phyloP scores from a whole-genome alignment of 1,140 invertebrate species.

The Medauroidea extradentata region DNA sequence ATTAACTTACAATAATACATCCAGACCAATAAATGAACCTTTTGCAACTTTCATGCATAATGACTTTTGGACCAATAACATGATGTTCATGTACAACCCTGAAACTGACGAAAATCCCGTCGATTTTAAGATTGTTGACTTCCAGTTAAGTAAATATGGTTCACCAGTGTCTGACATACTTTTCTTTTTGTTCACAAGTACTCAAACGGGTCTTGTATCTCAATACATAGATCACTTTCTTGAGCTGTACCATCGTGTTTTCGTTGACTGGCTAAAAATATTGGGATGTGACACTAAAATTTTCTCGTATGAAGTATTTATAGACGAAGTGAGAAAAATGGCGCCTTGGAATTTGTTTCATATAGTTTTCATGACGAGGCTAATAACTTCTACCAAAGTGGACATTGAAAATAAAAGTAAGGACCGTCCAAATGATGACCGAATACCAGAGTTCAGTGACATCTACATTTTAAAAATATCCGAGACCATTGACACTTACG shows the following conservation, averaged over 20 bases:
- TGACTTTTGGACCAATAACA: conserved; percentile 15
- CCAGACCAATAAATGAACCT: conserved; percentile 5
- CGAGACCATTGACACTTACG: too few species aligned
- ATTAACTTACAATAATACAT: background rate
- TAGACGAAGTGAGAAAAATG: conserved; percentile 7
- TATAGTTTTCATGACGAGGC: too few species aligned
- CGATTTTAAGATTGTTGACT: conserved; percentile 9
- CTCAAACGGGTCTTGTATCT: background rate
- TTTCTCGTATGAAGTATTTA: background rate
- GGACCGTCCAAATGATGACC: too few species aligned
- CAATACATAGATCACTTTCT: conserved; percentile 1
- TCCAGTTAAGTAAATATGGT: conserved; percentile 3
- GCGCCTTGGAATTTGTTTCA: too few species aligned
- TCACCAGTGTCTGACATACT: conserved; percentile 9
- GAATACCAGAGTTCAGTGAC: too few species aligned
- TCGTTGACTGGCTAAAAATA: background rate
- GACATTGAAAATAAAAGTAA: too few species aligned
- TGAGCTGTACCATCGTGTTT: background rate
- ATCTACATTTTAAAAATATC: too few species aligned
- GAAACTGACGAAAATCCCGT: background rate
- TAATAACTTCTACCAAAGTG: too few species aligned
- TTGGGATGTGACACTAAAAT: background rate
- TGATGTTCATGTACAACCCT: conserved; percentile 7
- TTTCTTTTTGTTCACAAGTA: conserved; percentile 4
- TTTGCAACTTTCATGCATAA: conserved; percentile 13